Evolutionary conservation across 2,888 invertebrate species (phyloP), one percentile per base, ranked within the genome.

Genomic region (Euproctis similis): DNA sequence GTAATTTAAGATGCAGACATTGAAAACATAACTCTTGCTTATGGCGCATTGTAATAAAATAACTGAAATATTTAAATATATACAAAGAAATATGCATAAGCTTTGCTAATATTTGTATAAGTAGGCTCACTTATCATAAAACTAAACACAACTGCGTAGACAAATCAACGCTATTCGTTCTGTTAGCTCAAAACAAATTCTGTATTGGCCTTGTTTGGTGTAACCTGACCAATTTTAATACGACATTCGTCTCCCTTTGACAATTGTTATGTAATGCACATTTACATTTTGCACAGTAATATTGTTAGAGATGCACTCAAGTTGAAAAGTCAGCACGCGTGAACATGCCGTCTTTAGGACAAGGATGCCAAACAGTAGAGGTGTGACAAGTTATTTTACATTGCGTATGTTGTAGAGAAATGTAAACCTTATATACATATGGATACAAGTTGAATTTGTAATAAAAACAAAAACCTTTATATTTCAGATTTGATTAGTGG

Each of bases 381-480:
- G 74, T 67, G 76, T 59, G 63, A 76, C 63, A 62, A 58, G 70
- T 70, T 61, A 72, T 71, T 73, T 74, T 61, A 75, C 71, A 71
- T 59, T 70, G 56, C 47, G 62, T 67, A 56, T n/a, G n/a, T n/a
- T n/a, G n/a, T n/a, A n/a, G n/a, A n/a, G n/a, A n/a, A n/a, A n/a
- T n/a, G n/a, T n/a, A n/a, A n/a, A n/a, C n/a, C n/a, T n/a, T n/a
- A n/a, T n/a, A n/a, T n/a, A n/a, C n/a, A n/a, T n/a, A n/a, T n/a
- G n/a, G n/a, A n/a, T n/a, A n/a, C n/a, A n/a, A n/a, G n/a, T n/a
- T n/a, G n/a, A n/a, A n/a, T n/a, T n/a, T n/a, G n/a, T n/a, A n/a
- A n/a, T n/a, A n/a, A n/a, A n/a, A n/a, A n/a, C n/a, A n/a, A n/a
- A n/a, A n/a, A n/a, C n/a, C n/a, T n/a, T n/a, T n/a, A n/a, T n/a